A percentile compares a stretch with the other conserved stretches of the same genome.
phyloP scores from a whole-genome alignment of 2,113 vertebrate species.

The Hippocampus barbouri region DNA sequence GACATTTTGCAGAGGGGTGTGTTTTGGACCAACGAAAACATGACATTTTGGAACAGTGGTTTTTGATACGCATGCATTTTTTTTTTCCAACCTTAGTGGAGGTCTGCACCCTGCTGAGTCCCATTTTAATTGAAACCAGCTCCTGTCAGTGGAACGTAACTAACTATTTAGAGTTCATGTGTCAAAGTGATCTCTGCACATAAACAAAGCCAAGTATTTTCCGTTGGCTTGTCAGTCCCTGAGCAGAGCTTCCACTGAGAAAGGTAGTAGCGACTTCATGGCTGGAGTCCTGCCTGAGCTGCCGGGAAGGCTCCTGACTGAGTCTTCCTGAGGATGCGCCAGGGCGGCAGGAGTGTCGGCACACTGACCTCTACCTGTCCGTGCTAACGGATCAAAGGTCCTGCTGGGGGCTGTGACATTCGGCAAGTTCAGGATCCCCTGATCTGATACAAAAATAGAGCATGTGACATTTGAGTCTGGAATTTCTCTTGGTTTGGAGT shows the following conservation, averaged over 20 bases:
- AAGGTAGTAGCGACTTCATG: slow-evolving; percentile 58
- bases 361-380: slow-evolving; percentile 38
- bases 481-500: slow-evolving; percentile 28
- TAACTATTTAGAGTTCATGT: slow-evolving; percentile 9
- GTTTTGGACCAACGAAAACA: not conserved
- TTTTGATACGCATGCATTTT: not conserved
- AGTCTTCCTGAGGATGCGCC: slow-evolving; percentile 22
- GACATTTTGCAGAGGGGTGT: not conserved
- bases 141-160: slow-evolving; percentile 8
- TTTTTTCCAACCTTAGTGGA: not conserved
- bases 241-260: slow-evolving; percentile 73
- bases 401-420: slow-evolving; percentile 38
- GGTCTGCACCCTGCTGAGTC: not conserved
- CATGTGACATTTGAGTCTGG: slow-evolving; percentile 16
- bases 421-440: slow-evolving; percentile 15
- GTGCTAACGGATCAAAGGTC: slow-evolving; percentile 37
- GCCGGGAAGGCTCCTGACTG: slow-evolving; percentile 49
- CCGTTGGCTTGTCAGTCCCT: slow-evolving; percentile 59
- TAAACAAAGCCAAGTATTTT: slow-evolving; percentile 36
- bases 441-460: slow-evolving; percentile 42
- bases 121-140: not conserved
- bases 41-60: not conserved
- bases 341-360: slow-evolving; percentile 23
- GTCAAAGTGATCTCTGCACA: slow-evolving; percentile 15
- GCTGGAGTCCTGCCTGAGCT: slow-evolving; percentile 50